These are phyloP conservation scores for Centropyge bicolor DNA, from an alignment of 2,797 vertebrate genomes.

Conservation along the genomic window DNA sequence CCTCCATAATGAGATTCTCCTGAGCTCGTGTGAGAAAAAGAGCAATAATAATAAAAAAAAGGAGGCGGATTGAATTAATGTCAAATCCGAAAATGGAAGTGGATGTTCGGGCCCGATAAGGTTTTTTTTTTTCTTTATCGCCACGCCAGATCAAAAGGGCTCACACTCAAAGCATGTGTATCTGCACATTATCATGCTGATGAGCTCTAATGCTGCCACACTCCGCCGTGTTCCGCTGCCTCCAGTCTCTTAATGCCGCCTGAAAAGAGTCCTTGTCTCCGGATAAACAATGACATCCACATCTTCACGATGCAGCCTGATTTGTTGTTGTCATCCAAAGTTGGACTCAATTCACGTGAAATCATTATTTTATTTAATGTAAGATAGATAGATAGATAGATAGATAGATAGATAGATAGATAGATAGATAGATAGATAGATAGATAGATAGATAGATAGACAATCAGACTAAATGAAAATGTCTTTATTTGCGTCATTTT, in stretches of 20 bases:
- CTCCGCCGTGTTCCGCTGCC: conserved; percentile 46
- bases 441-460: conserved; percentile 49
- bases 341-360: background rate
- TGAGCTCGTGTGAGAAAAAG: conserved; percentile 57
- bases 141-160: conserved; percentile 85
- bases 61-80: conserved; percentile 79
- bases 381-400: conserved; percentile 51
- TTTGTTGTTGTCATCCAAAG: background rate
- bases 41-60: conserved; percentile 49
- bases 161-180: conserved; percentile 87
- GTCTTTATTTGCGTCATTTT: no score
- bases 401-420: conserved; percentile 58
- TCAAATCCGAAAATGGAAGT: conserved; percentile 89
- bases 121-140: conserved; percentile 82
- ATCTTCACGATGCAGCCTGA: background rate
- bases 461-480: background rate
- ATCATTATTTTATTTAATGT: background rate
- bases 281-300: conserved; percentile 15
- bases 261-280: conserved; percentile 5
- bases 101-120: conserved; percentile 91
- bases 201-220: conserved; percentile 80
- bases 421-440: conserved; percentile 58
- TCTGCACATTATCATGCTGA: conserved; percentile 89
- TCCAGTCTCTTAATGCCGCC: conserved; percentile 41
- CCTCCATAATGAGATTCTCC: conserved; percentile 66